Conservation (phyloP, 2,888 invertebrate genomes). For the Mythimna pallens region DNA sequence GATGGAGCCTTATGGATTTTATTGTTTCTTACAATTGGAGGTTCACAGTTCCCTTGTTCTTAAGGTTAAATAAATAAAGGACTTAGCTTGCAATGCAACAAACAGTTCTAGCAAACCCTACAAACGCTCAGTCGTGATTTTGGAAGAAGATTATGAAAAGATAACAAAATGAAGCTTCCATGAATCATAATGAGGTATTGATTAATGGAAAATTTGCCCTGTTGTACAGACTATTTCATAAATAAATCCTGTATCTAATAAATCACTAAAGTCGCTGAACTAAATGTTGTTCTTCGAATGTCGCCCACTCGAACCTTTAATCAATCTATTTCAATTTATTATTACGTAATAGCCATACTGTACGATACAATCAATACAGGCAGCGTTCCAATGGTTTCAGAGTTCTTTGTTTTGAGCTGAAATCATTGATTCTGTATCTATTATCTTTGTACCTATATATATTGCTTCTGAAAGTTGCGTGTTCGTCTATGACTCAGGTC, state of each 20-base stretch:
- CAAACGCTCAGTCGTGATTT: background rate
- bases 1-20: background rate
- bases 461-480: constrained; percentile 20
- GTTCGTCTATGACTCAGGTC: constrained; percentile 24
- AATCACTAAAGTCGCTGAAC: constrained; percentile 25
- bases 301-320: constrained; percentile 47
- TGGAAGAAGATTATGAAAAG: background rate
- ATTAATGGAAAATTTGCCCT: constrained; percentile 1
- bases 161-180: background rate
- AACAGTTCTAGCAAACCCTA: background rate
- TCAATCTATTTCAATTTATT: constrained; percentile 53
- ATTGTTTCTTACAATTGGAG: background rate
- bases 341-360: constrained; percentile 35
- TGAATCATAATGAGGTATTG: background rate
- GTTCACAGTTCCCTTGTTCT: background rate
- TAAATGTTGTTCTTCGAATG: constrained; percentile 26
- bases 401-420: constrained; percentile 18
- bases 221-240: background rate
- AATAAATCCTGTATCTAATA: constrained; percentile 30
- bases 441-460: too few relatives aligned
- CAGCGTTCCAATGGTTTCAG: constrained; percentile 21
- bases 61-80: background rate
- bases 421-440: background rate
- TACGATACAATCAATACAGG: constrained; percentile 37
- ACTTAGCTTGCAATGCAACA: background rate